These are phyloP conservation scores for Erythrocercus mccallii DNA, from an alignment of 2,113 vertebrate genomes.

Conservation along the genomic window DNA sequence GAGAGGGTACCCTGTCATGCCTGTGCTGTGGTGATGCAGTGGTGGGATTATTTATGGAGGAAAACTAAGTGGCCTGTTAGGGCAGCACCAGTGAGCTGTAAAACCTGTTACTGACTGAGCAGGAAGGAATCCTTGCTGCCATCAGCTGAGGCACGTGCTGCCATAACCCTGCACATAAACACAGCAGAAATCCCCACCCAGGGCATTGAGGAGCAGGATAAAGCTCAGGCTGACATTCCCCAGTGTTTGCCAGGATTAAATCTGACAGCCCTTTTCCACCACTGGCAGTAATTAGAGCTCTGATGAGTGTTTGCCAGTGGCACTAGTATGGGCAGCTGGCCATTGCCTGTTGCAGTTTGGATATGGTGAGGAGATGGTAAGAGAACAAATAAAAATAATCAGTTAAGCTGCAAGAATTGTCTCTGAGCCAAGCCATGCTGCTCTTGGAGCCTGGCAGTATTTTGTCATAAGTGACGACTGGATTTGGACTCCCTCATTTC, in stretches of 20 bases:
- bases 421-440: neutral
- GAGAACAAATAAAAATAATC: neutral
- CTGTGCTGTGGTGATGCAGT: rapidly evolving
- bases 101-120: neutral
- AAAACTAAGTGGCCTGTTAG: neutral
- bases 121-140: neutral
- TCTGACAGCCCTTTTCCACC: neutral
- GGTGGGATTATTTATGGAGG: neutral
- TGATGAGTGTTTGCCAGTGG: neutral
- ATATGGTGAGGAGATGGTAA: neutral
- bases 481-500: neutral
- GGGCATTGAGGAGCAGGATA: neutral
- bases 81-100: neutral
- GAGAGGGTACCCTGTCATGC: neutral
- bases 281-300: neutral
- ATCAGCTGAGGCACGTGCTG: rapidly evolving
- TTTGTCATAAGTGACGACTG: neutral
- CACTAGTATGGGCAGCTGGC: neutral
- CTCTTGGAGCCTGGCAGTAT: neutral
- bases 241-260: neutral
- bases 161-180: rapidly evolving
- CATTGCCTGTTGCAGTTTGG: neutral
- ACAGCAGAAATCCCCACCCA: neutral
- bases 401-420: neutral
- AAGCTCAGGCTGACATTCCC: neutral